Percentiles rank a stretch among this genome's conserved stretches.
These are phyloP conservation scores for Akabosia matsudoensis DNA, from an alignment of 1,140 invertebrate species.

Conservation along the genomic window DNA sequence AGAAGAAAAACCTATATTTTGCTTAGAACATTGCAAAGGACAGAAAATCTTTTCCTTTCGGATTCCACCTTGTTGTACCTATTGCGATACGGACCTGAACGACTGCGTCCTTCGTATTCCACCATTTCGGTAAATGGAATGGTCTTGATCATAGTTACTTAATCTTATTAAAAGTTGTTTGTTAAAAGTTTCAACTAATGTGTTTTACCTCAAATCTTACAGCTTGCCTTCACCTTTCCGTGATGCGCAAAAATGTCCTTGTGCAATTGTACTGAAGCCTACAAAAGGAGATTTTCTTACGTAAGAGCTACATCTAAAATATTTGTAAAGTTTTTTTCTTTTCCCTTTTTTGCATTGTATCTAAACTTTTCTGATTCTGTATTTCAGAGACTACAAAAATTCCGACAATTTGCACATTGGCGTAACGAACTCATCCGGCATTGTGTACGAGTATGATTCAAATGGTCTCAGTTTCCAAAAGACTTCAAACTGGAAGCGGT, in stretches of 20 bases:
- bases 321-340: conserved; percentile 20
- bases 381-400: conserved; percentile 69
- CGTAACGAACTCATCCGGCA: conserved; percentile 69
- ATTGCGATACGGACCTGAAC: conserved; percentile 62
- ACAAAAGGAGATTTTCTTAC: conserved; percentile 76
- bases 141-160: not conserved
- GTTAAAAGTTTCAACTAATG: no score
- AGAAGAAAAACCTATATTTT: conserved; percentile 70
- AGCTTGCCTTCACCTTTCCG: conserved; percentile 75
- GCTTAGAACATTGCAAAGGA: conserved; percentile 70
- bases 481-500: conserved; percentile 65
- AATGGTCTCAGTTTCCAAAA: conserved; percentile 61
- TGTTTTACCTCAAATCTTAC: not conserved
- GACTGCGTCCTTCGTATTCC: conserved; percentile 61
- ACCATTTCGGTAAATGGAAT: conserved; percentile 62
- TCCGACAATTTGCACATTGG: conserved; percentile 77
- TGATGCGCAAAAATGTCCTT: conserved; percentile 66
- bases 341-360: not conserved
- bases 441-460: conserved; percentile 72
- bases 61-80: conserved; percentile 66
- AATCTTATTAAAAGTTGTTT: no score
- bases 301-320: conserved; percentile 56
- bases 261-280: conserved; percentile 72
- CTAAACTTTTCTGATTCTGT: conserved; percentile 16
- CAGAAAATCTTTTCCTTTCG: conserved; percentile 72